These are phyloP conservation scores for Drosophila mojavensis DNA, from an alignment of 1,140 invertebrate species.

Conservation along the genomic window DNA sequence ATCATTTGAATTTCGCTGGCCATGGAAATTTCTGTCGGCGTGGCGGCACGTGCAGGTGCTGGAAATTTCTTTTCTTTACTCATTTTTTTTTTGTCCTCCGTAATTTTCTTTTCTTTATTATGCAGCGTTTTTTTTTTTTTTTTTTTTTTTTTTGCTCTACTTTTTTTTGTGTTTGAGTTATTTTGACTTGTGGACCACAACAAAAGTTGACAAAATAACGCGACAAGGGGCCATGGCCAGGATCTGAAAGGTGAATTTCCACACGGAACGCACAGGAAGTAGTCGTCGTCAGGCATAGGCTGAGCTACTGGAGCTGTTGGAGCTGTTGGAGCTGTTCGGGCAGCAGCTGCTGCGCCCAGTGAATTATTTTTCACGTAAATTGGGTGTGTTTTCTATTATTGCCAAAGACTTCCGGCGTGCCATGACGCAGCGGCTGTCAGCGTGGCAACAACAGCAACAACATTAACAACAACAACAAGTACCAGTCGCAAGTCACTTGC, in stretches of 20 bases:
- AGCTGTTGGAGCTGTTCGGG: neutral
- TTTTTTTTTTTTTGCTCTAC: neutral
- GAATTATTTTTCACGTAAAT: slow-evolving; percentile 74
- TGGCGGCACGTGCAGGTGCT: slow-evolving; percentile 29
- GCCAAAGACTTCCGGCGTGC: slow-evolving; percentile 76
- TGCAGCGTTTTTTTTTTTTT: neutral
- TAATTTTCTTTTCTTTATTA: neutral
- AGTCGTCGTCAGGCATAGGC: neutral
- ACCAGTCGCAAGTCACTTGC: slow-evolving; percentile 53
- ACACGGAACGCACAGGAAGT: slow-evolving; percentile 14
- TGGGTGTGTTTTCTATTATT: slow-evolving; percentile 81
- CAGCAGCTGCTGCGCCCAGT: slow-evolving; percentile 57
- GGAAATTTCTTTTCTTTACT: slow-evolving; percentile 42
- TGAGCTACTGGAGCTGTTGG: neutral
- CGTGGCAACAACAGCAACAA: slow-evolving; percentile 23
- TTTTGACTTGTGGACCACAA: slow-evolving; percentile 41
- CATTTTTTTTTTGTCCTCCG: neutral
- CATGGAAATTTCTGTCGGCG: slow-evolving; percentile 45
- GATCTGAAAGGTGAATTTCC: slow-evolving; percentile 28
- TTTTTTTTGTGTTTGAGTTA: slow-evolving; percentile 14
- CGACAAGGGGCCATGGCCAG: slow-evolving; percentile 6
- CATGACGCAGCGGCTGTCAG: slow-evolving; percentile 66
- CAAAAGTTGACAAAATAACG: slow-evolving; percentile 51
- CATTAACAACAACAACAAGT: neutral
- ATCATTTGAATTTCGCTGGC: slow-evolving; percentile 67